These are phyloP conservation scores for Emydocephalus ijimae DNA, from an alignment of 2,113 vertebrate species.

Conservation along the genomic window DNA sequence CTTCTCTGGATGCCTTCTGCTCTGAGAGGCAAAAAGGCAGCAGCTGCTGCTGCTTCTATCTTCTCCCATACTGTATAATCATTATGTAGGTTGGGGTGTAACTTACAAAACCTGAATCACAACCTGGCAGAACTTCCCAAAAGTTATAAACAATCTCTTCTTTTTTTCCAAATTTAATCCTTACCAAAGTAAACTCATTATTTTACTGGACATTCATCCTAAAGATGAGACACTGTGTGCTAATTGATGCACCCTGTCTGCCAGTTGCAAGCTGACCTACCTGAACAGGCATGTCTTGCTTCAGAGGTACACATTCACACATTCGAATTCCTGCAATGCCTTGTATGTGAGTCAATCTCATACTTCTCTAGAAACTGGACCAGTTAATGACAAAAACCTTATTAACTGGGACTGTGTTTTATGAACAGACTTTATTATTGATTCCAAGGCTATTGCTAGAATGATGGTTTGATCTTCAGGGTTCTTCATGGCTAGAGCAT, in stretches of 20 bases:
- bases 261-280: background rate
- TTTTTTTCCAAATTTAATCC: background rate
- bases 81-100: slow-evolving; percentile 3
- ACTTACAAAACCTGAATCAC: slow-evolving; percentile 9
- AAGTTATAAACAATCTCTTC: background rate
- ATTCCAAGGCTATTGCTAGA: background rate
- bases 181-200: background rate
- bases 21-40: background rate
- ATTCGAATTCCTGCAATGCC: background rate
- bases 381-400: background rate
- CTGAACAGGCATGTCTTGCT: background rate
- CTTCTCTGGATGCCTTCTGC: background rate
- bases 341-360: background rate
- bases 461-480: background rate
- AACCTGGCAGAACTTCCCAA: background rate
- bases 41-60: background rate
- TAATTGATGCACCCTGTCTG: background rate
- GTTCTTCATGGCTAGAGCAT: background rate
- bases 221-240: background rate
- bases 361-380: background rate
- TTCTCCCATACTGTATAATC: background rate
- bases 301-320: background rate
- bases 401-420: background rate
- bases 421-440: background rate
- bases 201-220: background rate